A percentile compares a stretch with the other conserved stretches of the same genome.
These are phyloP conservation scores for Callitettix versicolor DNA, from an alignment of 1,140 invertebrate species.

Conservation along the genomic window DNA sequence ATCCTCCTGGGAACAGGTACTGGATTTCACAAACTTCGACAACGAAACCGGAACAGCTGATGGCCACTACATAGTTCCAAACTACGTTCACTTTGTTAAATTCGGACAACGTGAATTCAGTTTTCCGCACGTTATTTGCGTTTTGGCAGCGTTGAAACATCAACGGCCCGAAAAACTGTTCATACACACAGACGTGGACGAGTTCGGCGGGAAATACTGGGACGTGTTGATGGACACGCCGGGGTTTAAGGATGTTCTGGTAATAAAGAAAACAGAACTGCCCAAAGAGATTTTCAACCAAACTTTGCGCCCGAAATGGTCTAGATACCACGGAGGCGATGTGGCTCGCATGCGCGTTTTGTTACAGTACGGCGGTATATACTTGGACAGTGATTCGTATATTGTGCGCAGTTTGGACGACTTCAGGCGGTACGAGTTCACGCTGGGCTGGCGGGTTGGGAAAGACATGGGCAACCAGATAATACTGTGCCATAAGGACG, in stretches of 20 bases:
- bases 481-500: slow-evolving; percentile 29
- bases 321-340: slow-evolving; percentile 20
- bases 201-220: slow-evolving; percentile 23
- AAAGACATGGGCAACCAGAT: slow-evolving; percentile 28
- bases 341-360: slow-evolving; percentile 20
- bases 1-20: neutral
- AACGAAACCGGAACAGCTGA: slow-evolving; percentile 19
- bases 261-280: slow-evolving; percentile 15
- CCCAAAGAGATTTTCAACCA: slow-evolving; percentile 29
- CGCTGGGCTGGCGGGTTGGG: slow-evolving; percentile 31
- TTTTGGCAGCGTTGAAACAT: slow-evolving; percentile 21
- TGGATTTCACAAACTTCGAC: slow-evolving; percentile 21
- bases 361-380: slow-evolving; percentile 24
- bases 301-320: slow-evolving; percentile 12
- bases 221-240: slow-evolving; percentile 11
- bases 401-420: slow-evolving; percentile 18
- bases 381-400: slow-evolving; percentile 23
- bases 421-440: slow-evolving; percentile 31
- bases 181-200: slow-evolving; percentile 20
- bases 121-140: slow-evolving; percentile 18
- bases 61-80: slow-evolving; percentile 23
- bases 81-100: slow-evolving; percentile 22
- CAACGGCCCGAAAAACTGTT: slow-evolving; percentile 23
- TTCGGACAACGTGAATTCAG: slow-evolving; percentile 10
- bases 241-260: slow-evolving; percentile 13